Percentiles rank a stretch among this genome's conserved stretches.
Evolutionary conservation across 2,113 vertebrate genomes (phyloP).

Genomic region (Agapornis roseicollis): DNA sequence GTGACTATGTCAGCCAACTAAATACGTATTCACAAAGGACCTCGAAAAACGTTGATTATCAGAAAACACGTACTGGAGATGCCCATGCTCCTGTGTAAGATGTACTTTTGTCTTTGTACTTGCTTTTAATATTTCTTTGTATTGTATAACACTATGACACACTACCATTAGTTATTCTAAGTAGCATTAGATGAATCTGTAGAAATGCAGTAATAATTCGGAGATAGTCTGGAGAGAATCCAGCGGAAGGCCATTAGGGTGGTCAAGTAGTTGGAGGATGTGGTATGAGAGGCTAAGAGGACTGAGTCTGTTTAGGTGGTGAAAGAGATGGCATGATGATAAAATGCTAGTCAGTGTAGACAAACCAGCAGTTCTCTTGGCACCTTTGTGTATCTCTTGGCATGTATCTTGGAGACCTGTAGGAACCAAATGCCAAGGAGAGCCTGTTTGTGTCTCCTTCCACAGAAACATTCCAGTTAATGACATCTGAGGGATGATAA

Average conservation of each 20-base stretch:
- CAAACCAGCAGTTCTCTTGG: background rate
- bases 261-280: background rate
- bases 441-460: background rate
- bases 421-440: background rate
- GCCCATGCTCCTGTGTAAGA: slow-evolving; percentile 34
- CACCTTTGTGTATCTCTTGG: background rate
- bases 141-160: background rate
- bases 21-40: background rate
- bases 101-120: background rate
- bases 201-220: background rate
- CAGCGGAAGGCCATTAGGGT: background rate
- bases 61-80: fast-evolving
- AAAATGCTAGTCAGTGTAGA: background rate
- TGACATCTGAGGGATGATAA: background rate
- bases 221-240: background rate
- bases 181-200: background rate
- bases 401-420: background rate
- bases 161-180: background rate
- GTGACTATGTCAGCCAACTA: slow-evolving; percentile 44
- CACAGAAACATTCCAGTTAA: background rate
- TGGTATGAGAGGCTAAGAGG: background rate
- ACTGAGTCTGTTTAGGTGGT: background rate
- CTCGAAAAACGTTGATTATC: background rate
- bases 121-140: background rate
- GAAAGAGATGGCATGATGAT: background rate